Base-by-base conservation (phyloP, 2,888 invertebrate genomes). In the Drosophila neutralis region DNA sequence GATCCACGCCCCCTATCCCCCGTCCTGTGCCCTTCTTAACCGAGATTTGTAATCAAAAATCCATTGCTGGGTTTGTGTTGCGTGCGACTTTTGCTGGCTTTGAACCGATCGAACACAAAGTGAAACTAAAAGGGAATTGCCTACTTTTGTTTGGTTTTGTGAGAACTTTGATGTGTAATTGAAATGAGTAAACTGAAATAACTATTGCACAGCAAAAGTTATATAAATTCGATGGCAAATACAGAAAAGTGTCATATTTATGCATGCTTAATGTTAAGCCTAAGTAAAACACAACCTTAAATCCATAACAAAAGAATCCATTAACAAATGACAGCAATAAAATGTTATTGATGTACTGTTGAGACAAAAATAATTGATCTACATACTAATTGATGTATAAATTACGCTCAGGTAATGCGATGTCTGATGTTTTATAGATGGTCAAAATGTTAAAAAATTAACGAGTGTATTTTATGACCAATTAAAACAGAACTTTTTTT, bases 1-100 rank as follows among this genome's bases (percentile, higher is more conserved):
- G 6, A 21, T 21, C 18, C 15, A 10, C 38, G 11, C 11, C 11
- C 18, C 13, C 13, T 21, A 8, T n/a, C 11, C n/a, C 6, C 4
- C 4, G 6, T 15, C 8, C 15, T 4, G 4, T 7, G 7, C 15
- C 8, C 45, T 15, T 45, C 24, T 45, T 45, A 24, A 4, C 42
- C 31, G 29, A 54, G 35, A 70, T 60, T 61, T 70, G 53, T 45
- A 45, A 66, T 70, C 54, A 59, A 60, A 64, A 69, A 64, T 60
- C 69, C 59, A 57, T 68, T 33, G 53, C 53, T 52, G 35, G 21
- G 11, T n/a, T 52, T 33, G 21, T 11, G 27, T 38, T 31, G 21
- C 40, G 35, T 61, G 40, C 29, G 48, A 66, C n/a, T 36, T 56
- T 21, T 45, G 45, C 13, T 48, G 53, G 4, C 53, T 69, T 69